Evolutionary conservation across 2,797 vertebrate genomes (phyloP), one percentile per base, ranked within the genome.

Genomic region (Menidia menidia): DNA sequence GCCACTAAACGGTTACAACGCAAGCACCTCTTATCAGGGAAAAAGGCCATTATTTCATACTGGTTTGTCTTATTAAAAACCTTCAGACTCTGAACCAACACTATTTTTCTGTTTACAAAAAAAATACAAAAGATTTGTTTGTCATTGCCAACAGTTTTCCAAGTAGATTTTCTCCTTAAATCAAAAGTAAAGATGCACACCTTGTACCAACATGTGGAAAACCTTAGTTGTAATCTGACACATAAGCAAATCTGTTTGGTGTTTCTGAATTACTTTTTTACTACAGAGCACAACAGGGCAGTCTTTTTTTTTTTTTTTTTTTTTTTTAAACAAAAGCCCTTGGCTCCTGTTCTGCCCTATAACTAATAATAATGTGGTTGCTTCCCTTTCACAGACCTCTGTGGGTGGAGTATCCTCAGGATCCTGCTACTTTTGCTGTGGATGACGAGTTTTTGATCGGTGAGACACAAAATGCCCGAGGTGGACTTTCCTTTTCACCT

Each of bases 331-430:
- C 25, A 25, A 25, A 25, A 25, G 25, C 25, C 25, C 1, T 25
- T 1, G 25, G 25, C 25, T 25, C 25, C 25, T 25, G 25, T 25
- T 25, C 25, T 25, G 25, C 25, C 25, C 25, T 25, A 4, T 30
- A 25, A 25, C 41, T n/a, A 6, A 11, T 66, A 4, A 33, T 33
- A 12, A 25, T 45, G 14, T 43, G 42, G 3, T 60, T 77, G 0
- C 45, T 0, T 81, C 11, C 81, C 13, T 83, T 31, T 83, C 69
- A 0, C 61, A 95, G 94, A 77, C 92, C 94, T 0, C 78, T 95
- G 80, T 95, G 95, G 94, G 91, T 94, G 81, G 94, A 95, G 78
- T 95, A 95, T 87, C 92, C 95, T 55, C 88, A 88, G 77, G 94
- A 95, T 75, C 67, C 87, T 1, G 83, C 91, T 67, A 91, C 93